Percentiles rank a stretch among this genome's conserved stretches.
phyloP scores from a whole-genome alignment of 2,113 vertebrate genomes.

The Neolamprologus brichardi region DNA sequence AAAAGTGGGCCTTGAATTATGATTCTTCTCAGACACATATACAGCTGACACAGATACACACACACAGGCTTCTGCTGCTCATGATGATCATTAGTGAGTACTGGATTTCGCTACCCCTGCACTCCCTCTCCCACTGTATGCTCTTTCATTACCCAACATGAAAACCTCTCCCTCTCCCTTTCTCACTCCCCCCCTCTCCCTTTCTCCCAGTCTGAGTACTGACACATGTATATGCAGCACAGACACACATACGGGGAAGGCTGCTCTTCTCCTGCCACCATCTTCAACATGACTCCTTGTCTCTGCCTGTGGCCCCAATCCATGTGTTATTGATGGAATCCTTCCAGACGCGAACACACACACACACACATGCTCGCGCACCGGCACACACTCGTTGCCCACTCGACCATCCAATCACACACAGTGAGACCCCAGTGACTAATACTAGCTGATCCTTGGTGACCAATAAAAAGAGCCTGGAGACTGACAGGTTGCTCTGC shows the following conservation, averaged over 20 bases:
- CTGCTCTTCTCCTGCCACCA: background rate
- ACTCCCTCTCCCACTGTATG: background rate
- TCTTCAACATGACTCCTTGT: constrained; percentile 34
- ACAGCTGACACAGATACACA: background rate
- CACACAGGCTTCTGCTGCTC: background rate
- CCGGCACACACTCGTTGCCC: background rate
- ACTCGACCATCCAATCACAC: constrained; percentile 28
- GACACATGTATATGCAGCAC: background rate
- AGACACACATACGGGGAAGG: background rate
- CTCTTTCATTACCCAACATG: constrained; percentile 37
- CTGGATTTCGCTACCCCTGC: background rate
- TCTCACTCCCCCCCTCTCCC: background rate
- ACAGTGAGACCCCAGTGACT: constrained; percentile 42
- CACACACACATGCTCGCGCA: background rate
- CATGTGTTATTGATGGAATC: constrained; percentile 59
- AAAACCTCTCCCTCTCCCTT: constrained; percentile 29
- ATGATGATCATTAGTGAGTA: constrained; percentile 35
- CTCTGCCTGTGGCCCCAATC: constrained; percentile 48
- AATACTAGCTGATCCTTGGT: constrained; percentile 63
- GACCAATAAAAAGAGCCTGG: constrained; percentile 65
- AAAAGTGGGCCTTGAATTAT: background rate
- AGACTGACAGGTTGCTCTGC: constrained; percentile 57
- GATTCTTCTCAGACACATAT: background rate
- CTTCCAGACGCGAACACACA: constrained; percentile 8
- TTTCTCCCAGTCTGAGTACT: background rate